phyloP scores from a whole-genome alignment of 1,140 invertebrate species.

The Lasaia peninsularis region DNA sequence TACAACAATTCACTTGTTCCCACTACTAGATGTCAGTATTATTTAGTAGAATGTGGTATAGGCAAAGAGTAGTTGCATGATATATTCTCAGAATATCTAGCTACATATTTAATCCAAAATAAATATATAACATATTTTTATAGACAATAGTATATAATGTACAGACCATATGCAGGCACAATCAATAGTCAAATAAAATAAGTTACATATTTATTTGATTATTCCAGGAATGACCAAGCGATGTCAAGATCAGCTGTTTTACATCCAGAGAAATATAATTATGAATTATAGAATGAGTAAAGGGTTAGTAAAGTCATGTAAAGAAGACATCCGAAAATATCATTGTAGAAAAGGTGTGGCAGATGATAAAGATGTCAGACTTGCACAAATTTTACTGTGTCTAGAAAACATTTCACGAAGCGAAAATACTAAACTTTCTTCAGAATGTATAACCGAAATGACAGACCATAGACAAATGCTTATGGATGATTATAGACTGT shows the following conservation, averaged over 20 bases:
- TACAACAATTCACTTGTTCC: too few relatives aligned
- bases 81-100: too few relatives aligned
- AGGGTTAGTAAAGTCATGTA: constrained; percentile 92
- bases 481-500: constrained; percentile 95
- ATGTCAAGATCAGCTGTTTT: constrained; percentile 91
- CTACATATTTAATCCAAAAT: too few relatives aligned
- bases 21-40: too few relatives aligned
- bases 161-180: too few relatives aligned
- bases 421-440: constrained; percentile 81
- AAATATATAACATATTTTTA: too few relatives aligned
- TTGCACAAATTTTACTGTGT: constrained; percentile 95
- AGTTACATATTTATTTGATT: neutral
- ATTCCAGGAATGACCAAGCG: constrained; percentile 79
- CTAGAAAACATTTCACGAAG: constrained; percentile 91
- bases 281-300: constrained; percentile 95
- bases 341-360: constrained; percentile 86
- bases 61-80: too few relatives aligned
- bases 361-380: constrained; percentile 88
- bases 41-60: too few relatives aligned
- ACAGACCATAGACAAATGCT: constrained; percentile 92
- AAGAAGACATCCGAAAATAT: constrained; percentile 91
- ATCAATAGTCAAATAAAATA: too few relatives aligned
- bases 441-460: constrained; percentile 92
- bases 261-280: constrained; percentile 91
- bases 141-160: too few relatives aligned